Evolutionary conservation across 2,888 invertebrate species (phyloP).

Genomic region (Seira musarum): DNA sequence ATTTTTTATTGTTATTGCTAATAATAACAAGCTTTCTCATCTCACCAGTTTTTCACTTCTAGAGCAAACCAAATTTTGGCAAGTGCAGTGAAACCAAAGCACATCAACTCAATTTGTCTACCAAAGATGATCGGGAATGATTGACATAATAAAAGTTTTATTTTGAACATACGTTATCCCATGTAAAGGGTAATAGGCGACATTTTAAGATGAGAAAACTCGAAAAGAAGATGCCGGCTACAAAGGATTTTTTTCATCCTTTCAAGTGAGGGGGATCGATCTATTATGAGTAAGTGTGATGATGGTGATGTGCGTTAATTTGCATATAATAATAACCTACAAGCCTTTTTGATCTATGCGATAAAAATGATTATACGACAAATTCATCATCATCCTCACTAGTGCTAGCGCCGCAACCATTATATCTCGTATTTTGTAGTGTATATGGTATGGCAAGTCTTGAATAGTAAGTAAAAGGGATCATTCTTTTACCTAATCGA

Average conservation of each 20-base stretch:
- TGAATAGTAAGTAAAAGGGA: neutral
- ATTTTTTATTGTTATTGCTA: neutral
- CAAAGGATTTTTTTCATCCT: slow-evolving; percentile 2
- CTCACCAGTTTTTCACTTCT: too few relatives aligned
- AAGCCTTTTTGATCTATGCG: slow-evolving; percentile 1
- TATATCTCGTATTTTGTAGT: neutral
- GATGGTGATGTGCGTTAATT: slow-evolving; percentile 34
- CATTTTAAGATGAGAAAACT: slow-evolving; percentile 9
- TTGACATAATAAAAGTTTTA: slow-evolving; percentile 36
- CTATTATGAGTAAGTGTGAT: slow-evolving; percentile 31
- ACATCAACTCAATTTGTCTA: slow-evolving; percentile 50
- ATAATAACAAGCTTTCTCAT: neutral
- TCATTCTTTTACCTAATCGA: neutral
- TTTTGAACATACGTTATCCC: slow-evolving; percentile 6
- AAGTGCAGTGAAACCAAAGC: neutral
- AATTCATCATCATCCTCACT: slow-evolving; percentile 6
- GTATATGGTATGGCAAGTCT: neutral
- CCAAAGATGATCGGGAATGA: slow-evolving; percentile 35
- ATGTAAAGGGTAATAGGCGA: slow-evolving; percentile 13
- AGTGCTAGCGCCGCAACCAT: too few relatives aligned
- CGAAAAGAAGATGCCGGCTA: slow-evolving; percentile 44
- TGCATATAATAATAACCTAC: slow-evolving; percentile 42
- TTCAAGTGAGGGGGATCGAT: neutral
- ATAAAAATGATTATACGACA: slow-evolving; percentile 9
- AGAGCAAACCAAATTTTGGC: too few relatives aligned